Evolutionary conservation across 2,888 invertebrate species (phyloP).

Genomic region (Toxonevra muliebris): DNA sequence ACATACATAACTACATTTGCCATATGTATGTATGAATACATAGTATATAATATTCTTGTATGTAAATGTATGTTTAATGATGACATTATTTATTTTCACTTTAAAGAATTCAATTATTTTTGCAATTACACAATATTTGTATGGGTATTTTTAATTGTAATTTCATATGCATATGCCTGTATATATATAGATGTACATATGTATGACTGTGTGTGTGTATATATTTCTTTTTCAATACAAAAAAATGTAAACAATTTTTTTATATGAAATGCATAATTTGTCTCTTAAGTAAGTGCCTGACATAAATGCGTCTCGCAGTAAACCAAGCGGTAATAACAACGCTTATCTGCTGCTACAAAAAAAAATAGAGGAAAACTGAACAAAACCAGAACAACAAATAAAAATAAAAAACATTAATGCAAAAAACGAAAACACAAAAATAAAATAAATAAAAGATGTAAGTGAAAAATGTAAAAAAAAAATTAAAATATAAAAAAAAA

Average conservation of each 20-base stretch:
- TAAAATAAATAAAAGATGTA: not conserved
- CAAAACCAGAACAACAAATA: conserved; percentile 25
- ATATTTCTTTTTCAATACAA: conserved; percentile 27
- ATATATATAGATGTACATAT: not conserved
- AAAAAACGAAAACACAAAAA: conserved; percentile 1
- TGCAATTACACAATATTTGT: not conserved
- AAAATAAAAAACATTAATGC: not conserved
- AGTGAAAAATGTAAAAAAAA: not conserved
- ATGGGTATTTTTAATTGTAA: not conserved
- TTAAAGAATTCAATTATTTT: too few relatives aligned
- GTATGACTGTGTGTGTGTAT: not conserved
- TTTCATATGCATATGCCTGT: not conserved
- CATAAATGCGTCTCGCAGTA: conserved; percentile 40
- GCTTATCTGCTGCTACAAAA: conserved; percentile 55
- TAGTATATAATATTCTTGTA: too few relatives aligned
- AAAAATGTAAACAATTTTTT: not conserved
- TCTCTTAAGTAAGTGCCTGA: conserved; percentile 23
- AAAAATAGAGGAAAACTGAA: conserved; percentile 39
- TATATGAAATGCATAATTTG: not conserved
- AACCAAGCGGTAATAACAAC: conserved; percentile 58
- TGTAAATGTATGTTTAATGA: too few relatives aligned
- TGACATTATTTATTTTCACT: too few relatives aligned
- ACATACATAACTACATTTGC: too few relatives aligned
- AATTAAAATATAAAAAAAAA: not conserved
- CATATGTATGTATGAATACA: too few relatives aligned